These are phyloP conservation scores for Pontoporia blainvillei DNA, from an alignment of 2,113 vertebrate genomes.

Conservation along the genomic window DNA sequence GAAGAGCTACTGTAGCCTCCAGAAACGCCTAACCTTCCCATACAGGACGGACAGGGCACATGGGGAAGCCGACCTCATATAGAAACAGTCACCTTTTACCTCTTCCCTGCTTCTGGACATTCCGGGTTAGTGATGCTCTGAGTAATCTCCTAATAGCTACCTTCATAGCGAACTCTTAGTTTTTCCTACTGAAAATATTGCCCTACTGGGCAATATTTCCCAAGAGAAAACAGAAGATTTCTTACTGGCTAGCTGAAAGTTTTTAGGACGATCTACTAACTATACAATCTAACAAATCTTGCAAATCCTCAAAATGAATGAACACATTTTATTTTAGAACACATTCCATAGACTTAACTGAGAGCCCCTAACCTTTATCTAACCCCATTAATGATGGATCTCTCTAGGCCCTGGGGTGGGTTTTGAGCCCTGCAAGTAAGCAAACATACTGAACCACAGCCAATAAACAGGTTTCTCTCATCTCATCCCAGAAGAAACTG, in stretches of 20 bases:
- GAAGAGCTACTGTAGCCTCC: background rate
- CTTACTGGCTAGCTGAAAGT: background rate
- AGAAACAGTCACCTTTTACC: background rate
- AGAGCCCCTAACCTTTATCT: background rate
- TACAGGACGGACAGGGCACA: fast-evolving
- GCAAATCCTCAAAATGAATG: background rate
- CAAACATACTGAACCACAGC: background rate
- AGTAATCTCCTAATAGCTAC: background rate
- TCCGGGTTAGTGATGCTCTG: background rate
- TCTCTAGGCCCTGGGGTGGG: background rate
- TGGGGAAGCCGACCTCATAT: fast-evolving
- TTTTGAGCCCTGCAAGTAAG: background rate
- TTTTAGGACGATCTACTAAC: background rate
- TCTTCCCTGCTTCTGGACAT: background rate
- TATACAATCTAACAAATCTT: background rate
- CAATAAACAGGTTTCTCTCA: background rate
- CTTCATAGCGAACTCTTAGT: background rate
- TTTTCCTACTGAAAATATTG: background rate
- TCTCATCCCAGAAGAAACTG: background rate
- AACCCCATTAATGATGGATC: background rate
- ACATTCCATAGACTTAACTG: background rate
- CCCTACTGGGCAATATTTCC: background rate
- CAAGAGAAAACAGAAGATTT: background rate
- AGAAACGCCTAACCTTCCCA: background rate
- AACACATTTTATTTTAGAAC: background rate